Evolutionary conservation across 2,113 vertebrate genomes (phyloP).

Genomic region (Vombatus ursinus): DNA sequence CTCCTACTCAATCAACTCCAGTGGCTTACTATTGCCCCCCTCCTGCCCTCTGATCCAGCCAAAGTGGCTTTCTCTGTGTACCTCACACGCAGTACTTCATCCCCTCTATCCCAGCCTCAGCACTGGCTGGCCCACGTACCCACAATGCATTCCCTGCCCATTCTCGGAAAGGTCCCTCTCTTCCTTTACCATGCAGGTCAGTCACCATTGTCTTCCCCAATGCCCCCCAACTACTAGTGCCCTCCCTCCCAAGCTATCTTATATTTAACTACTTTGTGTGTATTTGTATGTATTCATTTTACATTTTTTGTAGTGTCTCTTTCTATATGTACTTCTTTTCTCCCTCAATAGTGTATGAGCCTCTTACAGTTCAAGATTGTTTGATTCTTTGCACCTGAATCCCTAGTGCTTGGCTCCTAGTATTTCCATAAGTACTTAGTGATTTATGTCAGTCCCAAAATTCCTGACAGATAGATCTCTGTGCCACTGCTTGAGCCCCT

Average conservation of each 20-base stretch:
- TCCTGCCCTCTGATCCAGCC: neutral
- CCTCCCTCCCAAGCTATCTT: no score
- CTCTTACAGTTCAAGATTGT: neutral
- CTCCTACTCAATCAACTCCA: neutral
- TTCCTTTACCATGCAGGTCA: neutral
- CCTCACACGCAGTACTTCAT: neutral
- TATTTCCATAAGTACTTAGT: no score
- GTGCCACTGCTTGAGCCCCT: neutral
- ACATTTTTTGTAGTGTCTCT: neutral
- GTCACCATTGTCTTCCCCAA: neutral
- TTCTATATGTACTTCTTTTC: neutral
- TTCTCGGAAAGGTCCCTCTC: neutral
- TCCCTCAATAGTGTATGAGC: neutral
- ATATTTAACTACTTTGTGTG: neutral
- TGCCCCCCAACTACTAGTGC: no score
- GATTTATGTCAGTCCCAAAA: neutral
- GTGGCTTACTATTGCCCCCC: neutral
- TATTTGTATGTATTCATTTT: neutral
- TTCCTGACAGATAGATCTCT: neutral
- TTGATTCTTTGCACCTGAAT: neutral
- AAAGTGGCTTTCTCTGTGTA: neutral
- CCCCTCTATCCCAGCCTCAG: no score
- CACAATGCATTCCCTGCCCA: neutral
- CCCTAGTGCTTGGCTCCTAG: neutral
- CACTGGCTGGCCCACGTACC: neutral